phyloP scores from a whole-genome alignment of 23 tunicate genomes.

The Halocynthia aurantium region DNA sequence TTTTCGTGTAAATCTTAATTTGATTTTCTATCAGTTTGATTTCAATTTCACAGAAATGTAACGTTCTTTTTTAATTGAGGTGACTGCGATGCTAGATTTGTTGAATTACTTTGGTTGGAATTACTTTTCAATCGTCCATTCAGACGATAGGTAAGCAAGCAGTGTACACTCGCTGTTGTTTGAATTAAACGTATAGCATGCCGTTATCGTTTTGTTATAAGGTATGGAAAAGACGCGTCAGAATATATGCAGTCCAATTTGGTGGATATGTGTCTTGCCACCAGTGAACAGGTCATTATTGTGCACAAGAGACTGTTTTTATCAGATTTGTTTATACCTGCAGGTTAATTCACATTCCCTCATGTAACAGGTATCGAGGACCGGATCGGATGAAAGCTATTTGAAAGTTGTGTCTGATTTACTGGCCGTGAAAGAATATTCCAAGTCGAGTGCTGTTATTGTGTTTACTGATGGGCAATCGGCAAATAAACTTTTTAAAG shows the following conservation, averaged over 20 bases:
- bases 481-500: slow-evolving; percentile 33
- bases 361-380: slow-evolving; percentile 4
- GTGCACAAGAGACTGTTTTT: not conserved
- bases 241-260: slow-evolving; percentile 22
- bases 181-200: too few relatives aligned
- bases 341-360: too few relatives aligned
- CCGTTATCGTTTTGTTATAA: not conserved
- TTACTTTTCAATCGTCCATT: slow-evolving; percentile 27
- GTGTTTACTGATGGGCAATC: slow-evolving; percentile 31
- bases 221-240: slow-evolving; percentile 36
- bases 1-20: too few relatives aligned
- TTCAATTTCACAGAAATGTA: not conserved
- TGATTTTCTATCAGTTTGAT: not conserved
- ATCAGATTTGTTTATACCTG: not conserved
- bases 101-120: slow-evolving; percentile 29
- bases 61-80: not conserved
- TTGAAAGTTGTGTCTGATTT: slow-evolving; percentile 1
- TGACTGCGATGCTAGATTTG: slow-evolving; percentile 28
- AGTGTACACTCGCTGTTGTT: not conserved
- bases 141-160: slow-evolving; percentile 19
- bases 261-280: slow-evolving; percentile 31
- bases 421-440: slow-evolving; percentile 4
- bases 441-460: slow-evolving; percentile 27
- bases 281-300: slow-evolving; percentile 18
- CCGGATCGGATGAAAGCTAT: not conserved